Evolutionary conservation across 2,113 vertebrate genomes (phyloP), one percentile per base, ranked within the genome.

Genomic region (Tyto alba): DNA sequence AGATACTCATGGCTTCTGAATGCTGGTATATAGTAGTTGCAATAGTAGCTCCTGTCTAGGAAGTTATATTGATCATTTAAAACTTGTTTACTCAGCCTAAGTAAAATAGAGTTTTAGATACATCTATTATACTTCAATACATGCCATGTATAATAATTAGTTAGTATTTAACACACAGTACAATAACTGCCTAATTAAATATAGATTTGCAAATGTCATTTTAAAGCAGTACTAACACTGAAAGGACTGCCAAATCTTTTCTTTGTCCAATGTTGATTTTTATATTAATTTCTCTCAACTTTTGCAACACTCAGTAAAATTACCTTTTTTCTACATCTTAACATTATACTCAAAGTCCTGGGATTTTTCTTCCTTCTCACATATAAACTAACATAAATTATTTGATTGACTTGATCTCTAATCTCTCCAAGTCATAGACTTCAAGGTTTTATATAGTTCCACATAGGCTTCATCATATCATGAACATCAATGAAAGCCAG

Each of bases 201-300:
- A 57, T 8, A 91, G 86, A 94, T 96, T 74, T 85, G 45, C 88
- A 92, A 78, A 92, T 88, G 47, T 94, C 89, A 93, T 96, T 94
- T 94, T 85, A 89, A 96, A 87, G 55, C 27, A 47, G 40, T 77
- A 59, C n/a, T 72, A n/a, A 59, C 43, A 45, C 21, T 34, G 41
- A 76, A 82, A 88, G 21, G 5, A 53, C 13, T 77, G 50, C 62
- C 38, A 95, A 89, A 36, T 10, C 17, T 7, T 47, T 64, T 57
- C 90, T 71, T 48, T 8, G 12, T 38, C 40, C 27, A 25, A 0
- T 13, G 22, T 38, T 71, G 34, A 83, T 86, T 90, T 78, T 77
- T 3, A 10, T 62, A 60, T 62, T 52, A 63, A 6, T 62, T 76
- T 87, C 34, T 87, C 13, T 74, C 47, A 55, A 9, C 19, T 91